Conservation (phyloP, 2,797 vertebrate genomes). For the Smutsia temminckii region DNA sequence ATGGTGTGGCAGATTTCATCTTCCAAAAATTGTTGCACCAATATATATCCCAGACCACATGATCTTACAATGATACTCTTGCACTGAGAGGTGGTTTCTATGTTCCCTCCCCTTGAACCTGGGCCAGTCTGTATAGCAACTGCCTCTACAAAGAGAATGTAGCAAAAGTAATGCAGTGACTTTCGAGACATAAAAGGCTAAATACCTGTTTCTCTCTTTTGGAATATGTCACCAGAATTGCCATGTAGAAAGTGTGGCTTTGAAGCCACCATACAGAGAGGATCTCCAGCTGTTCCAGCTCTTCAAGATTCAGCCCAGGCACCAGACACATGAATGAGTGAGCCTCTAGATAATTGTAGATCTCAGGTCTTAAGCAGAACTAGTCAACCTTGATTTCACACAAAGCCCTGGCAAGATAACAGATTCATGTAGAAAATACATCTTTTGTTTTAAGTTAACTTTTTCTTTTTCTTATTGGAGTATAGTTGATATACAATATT, state of each 20-base stretch:
- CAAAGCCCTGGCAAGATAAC: not conserved
- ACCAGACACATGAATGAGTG: not conserved
- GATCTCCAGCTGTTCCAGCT: not conserved
- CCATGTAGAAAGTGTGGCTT: not conserved
- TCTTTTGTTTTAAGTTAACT: not conserved
- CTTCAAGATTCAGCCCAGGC: not conserved
- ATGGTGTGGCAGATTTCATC: not conserved
- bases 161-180: not conserved
- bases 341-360: not conserved
- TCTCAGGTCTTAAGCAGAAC: not conserved
- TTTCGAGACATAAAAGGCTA: not conserved
- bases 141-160: not conserved
- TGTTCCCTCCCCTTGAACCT: not conserved
- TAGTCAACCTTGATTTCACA: not conserved
- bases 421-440: not conserved
- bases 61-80: not conserved
- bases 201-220: not conserved
- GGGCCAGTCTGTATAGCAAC: not conserved
- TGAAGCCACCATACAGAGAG: not conserved
- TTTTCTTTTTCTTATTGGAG: not conserved
- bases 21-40: not conserved
- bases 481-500: too few species aligned
- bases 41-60: not conserved
- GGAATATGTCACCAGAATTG: not conserved
- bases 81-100: not conserved